Base-by-base conservation (phyloP, 2,888 invertebrate species). In the Pterostichus madidus region DNA sequence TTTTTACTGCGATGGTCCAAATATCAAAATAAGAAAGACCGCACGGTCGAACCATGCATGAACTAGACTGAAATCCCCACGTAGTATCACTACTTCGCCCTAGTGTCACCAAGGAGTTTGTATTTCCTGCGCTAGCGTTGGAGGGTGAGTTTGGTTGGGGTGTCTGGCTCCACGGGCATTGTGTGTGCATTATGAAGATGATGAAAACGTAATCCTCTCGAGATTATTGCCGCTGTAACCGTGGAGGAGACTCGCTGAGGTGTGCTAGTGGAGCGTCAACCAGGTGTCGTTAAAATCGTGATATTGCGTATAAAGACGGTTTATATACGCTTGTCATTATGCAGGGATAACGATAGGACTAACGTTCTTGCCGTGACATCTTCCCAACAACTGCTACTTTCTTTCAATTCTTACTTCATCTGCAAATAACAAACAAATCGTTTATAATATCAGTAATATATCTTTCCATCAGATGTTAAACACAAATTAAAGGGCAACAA, bases 201-300 rank as follows among this genome's bases (percentile, higher is more conserved):
- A 87, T 87, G 87, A 87, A 87, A 87, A 87, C 86, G 87, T 87
- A 88, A 88, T 88, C 88, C 87, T 87, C 87, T 87, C 87, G 85
- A 87, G 87, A 88, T 88, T 87, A 88, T 88, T 88, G 88, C 87
- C 84, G 86, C 84, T 87, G 87, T 87, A 87, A 87, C 87, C 85
- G 86, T 84, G 86, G 85, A 85, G 85, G 83, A 64, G 32, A 17
- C 39, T 39, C 39, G 39, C 39, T 39, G 39, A 39, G 39, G 46
- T 46, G 73, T 17, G 73, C 49, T 59, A 15, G 17, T 59, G 85
- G 85, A 86, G 85, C 85, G 80, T 85, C 73, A 73, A 15, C 13
- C 75, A 86, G 87, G 86, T 87, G 86, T 85, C 86, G 86, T 87
- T 87, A 87, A 87, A 87, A 86, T 86, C 61, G 56, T 81, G 59